Evolutionary conservation across 1,140 invertebrate genomes (phyloP).

Genomic region (Magallana gigas): DNA sequence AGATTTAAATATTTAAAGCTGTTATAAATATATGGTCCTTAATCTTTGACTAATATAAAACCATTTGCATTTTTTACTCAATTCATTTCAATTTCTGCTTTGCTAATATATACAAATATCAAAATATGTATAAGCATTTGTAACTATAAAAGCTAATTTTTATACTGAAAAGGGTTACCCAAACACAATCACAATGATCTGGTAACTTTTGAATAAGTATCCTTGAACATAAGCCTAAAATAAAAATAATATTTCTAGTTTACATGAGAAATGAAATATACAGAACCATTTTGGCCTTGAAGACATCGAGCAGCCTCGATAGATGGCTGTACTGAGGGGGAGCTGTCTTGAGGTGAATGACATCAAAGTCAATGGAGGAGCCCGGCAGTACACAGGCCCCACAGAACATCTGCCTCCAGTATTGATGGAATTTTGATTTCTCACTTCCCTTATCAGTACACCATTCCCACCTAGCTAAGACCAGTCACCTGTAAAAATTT

Average conservation of each 20-base stretch:
- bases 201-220: too few relatives aligned
- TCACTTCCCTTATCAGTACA: background rate
- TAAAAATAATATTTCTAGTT: too few relatives aligned
- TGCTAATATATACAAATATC: too few relatives aligned
- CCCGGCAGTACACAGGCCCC: constrained; percentile 88
- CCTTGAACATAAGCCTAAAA: too few relatives aligned
- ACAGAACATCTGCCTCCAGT: constrained; percentile 84
- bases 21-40: too few relatives aligned
- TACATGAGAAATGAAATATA: background rate
- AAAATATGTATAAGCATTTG: too few relatives aligned
- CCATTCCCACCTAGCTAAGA: background rate
- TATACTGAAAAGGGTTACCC: too few relatives aligned
- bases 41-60: too few relatives aligned
- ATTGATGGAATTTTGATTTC: constrained; percentile 83
- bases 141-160: too few relatives aligned
- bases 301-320: constrained; percentile 82
- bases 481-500: background rate
- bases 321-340: constrained; percentile 91
- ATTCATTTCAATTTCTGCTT: too few relatives aligned
- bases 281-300: constrained; percentile 79
- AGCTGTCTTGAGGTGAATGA: constrained; percentile 90
- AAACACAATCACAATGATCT: too few relatives aligned
- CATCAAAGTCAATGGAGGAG: constrained; percentile 89
- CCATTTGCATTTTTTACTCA: too few relatives aligned
- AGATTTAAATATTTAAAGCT: background rate